Evolutionary conservation across 2,113 vertebrate species (phyloP), one percentile per base, ranked within the genome.

Genomic region (Ctenomys sociabilis): DNA sequence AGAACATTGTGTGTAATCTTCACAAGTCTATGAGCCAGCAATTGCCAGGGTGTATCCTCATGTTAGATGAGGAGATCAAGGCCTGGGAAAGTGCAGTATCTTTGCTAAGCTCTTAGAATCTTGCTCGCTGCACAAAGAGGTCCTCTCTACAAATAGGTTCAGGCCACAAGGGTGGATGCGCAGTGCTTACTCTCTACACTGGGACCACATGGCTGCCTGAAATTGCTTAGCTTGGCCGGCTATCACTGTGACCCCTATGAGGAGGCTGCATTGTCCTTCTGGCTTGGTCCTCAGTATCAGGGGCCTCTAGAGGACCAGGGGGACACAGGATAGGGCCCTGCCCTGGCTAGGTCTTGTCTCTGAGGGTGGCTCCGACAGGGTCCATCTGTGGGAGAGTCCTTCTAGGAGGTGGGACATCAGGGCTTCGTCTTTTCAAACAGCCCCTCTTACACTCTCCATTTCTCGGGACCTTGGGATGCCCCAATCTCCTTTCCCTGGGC

Each of bases 201-300:
- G 5, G 35, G 0, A 59, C 45, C 26, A 7, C 0, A 16, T 0
- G 19, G 75, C 63, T 24, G 32, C 2, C 22, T 1, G 17, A 26
- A 35, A 17, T 57, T 2, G 10, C 13, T 7, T 8, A 30, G 19
- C 7, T 17, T 28, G 5, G 8, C 63, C 66, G 13, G 43, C 63
- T 30, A n/a, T 40, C 54, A 26, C 61, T 4, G 57, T 32, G 7
- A 81, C 37, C 45, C 26, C 14, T 43, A 57, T 2, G 13, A 14
- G 77, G 10, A 75, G 35, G 37, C 1, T 30, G 26, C 26, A 49
- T 13, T 8, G 14, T 52, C 26, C 49, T 81, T 66, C 64, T 14
- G 14, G 24, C 26, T 81, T 8, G 83, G 85, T 12, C 37, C 80
- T 26, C 11, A 52, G 73, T 37, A 32, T 52, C 28, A 9, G 35